Conservation (phyloP, 2,888 invertebrate genomes). For the Xestoiulus laeticollis region DNA sequence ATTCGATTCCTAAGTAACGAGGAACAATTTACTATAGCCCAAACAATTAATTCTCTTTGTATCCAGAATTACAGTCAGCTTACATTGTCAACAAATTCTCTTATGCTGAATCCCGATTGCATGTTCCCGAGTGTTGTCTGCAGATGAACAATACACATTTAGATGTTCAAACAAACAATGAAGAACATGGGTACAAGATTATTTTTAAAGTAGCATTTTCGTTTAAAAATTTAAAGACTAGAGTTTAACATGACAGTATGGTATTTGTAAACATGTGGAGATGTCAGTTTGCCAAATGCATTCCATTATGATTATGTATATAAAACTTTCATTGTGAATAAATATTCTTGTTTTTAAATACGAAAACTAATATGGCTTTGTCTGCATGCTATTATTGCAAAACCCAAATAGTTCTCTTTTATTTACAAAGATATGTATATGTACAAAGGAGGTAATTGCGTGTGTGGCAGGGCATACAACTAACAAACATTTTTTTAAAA, state of each 20-base stretch:
- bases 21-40: no score
- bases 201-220: background rate
- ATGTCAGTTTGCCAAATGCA: background rate
- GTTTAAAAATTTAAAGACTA: background rate
- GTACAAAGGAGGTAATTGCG: constrained; percentile 43
- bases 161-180: background rate
- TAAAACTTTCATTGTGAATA: background rate
- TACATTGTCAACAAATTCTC: background rate
- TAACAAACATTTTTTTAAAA: constrained; percentile 30
- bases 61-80: background rate
- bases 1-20: background rate
- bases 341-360: background rate
- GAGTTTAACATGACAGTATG: background rate
- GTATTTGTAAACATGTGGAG: background rate
- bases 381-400: constrained; percentile 6
- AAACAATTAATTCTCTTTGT: background rate
- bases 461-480: constrained; percentile 36
- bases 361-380: background rate
- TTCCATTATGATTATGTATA: background rate
- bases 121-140: background rate
- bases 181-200: background rate
- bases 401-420: constrained; percentile 43
- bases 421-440: constrained; percentile 43
- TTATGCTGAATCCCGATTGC: background rate
- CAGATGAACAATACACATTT: background rate